Evolutionary conservation across 2,113 vertebrate genomes (phyloP).

Genomic region (Pedionomus torquatus): DNA sequence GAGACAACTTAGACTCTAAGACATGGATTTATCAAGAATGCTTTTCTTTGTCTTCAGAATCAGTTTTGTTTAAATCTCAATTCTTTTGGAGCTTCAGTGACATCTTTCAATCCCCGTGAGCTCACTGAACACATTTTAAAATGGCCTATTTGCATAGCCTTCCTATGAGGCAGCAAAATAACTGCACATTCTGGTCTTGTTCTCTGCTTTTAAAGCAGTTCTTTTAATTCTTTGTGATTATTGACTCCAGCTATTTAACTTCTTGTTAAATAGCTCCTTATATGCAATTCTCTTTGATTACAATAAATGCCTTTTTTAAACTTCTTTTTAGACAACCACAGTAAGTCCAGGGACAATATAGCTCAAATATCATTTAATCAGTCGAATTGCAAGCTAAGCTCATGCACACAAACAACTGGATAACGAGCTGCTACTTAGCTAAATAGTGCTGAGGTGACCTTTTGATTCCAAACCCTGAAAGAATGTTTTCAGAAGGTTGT

Average conservation of each 20-base stretch:
- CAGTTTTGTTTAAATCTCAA: not conserved
- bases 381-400: not conserved
- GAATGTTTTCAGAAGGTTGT: not conserved
- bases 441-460: not conserved
- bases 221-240: not conserved
- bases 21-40: not conserved
- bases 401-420: not conserved
- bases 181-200: not conserved
- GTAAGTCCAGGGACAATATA: not conserved
- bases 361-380: not conserved
- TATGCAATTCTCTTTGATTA: not conserved
- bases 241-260: not conserved
- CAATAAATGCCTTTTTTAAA: not conserved
- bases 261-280: not conserved
- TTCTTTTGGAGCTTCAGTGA: not conserved
- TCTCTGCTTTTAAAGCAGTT: not conserved
- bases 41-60: not conserved
- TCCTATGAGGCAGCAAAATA: not conserved
- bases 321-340: not conserved
- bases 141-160: not conserved
- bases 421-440: not conserved
- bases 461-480: not conserved
- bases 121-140: not conserved
- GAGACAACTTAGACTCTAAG: not conserved
- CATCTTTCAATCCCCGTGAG: not conserved